phyloP scores from a whole-genome alignment of 2,888 invertebrate species.

The Noctua comes region DNA sequence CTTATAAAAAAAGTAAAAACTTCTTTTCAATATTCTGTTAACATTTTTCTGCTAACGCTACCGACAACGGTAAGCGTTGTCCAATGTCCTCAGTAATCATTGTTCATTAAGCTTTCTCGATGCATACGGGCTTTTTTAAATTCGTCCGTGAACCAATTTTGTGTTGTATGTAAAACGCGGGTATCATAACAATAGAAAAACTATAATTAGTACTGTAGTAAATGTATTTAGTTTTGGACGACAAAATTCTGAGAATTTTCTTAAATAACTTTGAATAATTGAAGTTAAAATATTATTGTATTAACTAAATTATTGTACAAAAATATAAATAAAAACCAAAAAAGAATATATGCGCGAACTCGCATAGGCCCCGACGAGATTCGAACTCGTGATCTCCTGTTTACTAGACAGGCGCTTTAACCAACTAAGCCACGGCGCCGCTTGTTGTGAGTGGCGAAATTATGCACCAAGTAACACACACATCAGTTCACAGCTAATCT shows the following conservation, averaged over 20 bases:
- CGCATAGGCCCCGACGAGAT: constrained; percentile 87
- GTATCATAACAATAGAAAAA: constrained; percentile 3
- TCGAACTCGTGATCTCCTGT: constrained; percentile 90
- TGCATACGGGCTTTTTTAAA: constrained; percentile 57
- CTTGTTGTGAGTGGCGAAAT: constrained; percentile 45
- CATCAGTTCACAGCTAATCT: constrained; percentile 28
- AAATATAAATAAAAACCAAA: constrained; percentile 10
- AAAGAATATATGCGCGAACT: constrained; percentile 16
- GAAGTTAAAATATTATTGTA: neutral
- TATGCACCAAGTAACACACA: constrained; percentile 35
- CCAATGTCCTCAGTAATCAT: constrained; percentile 49
- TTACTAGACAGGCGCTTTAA: constrained; percentile 90
- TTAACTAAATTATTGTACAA: neutral
- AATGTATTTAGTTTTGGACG: neutral
- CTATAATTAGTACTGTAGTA: neutral
- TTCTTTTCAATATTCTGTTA: neutral
- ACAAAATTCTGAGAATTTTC: neutral
- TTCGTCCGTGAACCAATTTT: constrained; percentile 51
- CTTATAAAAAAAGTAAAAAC: neutral
- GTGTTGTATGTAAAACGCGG: constrained; percentile 2
- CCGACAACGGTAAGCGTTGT: constrained; percentile 37
- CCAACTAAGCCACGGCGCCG: constrained; percentile 89
- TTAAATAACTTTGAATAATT: neutral
- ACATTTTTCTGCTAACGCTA: constrained; percentile 47
- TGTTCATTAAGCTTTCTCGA: constrained; percentile 60